phyloP scores from a whole-genome alignment of 2,888 invertebrate species.

The Nipponacmea schrenckii region DNA sequence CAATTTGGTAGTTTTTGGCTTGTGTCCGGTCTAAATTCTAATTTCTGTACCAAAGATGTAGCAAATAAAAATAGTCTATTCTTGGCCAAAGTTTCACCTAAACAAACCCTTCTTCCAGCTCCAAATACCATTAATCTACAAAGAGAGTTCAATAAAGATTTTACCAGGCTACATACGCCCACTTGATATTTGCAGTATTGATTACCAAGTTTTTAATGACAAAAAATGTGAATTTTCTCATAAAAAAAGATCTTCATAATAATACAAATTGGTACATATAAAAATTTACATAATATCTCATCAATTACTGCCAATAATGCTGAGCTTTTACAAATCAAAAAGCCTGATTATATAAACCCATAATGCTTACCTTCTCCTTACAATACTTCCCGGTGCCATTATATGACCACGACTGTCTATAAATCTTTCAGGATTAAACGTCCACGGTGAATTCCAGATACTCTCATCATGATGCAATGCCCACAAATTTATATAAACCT shows the following conservation, averaged over 20 bases:
- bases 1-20: constrained; percentile 33
- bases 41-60: constrained; percentile 46
- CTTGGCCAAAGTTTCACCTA: constrained; percentile 59
- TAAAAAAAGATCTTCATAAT: no score
- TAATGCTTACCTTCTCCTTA: constrained; percentile 37
- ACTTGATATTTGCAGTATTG: no score
- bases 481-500: constrained; percentile 63
- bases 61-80: constrained; percentile 59
- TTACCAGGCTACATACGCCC: no score
- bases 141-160: background rate
- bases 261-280: no score
- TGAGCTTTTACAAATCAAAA: no score
- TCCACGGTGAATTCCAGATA: constrained; percentile 55
- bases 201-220: no score
- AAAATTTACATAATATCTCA: no score
- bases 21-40: constrained; percentile 34
- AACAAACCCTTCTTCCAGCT: constrained; percentile 58
- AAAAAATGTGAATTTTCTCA: no score
- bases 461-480: constrained; percentile 52
- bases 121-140: constrained; percentile 56
- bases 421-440: constrained; percentile 51
- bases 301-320: no score
- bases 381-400: constrained; percentile 40
- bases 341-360: no score
- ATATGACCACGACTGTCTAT: constrained; percentile 41